phyloP scores from a whole-genome alignment of 2,797 vertebrate genomes.

The Nyctalus aviator region DNA sequence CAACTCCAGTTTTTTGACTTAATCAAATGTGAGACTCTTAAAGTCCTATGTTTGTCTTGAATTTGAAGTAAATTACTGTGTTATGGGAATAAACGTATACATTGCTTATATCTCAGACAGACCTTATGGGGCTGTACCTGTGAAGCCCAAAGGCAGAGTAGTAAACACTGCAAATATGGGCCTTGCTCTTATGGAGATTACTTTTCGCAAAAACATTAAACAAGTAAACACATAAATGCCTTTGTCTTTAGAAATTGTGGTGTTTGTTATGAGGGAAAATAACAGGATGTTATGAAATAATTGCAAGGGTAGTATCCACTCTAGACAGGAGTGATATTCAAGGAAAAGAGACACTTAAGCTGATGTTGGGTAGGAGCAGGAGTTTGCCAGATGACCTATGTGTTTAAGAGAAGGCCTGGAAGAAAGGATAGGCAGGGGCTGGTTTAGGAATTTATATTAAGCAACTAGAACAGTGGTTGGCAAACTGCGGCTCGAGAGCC shows the following conservation, averaged over 20 bases:
- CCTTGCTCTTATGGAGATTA: neutral
- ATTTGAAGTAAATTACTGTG: neutral
- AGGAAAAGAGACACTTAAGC: neutral
- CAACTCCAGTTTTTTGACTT: neutral
- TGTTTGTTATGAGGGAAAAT: neutral
- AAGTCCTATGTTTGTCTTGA: neutral
- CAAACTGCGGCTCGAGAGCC: no score
- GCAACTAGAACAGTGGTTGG: no score
- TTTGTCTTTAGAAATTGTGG: neutral
- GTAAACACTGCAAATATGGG: neutral
- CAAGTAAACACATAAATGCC: neutral
- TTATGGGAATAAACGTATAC: neutral
- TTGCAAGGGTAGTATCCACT: neutral
- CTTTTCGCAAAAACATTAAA: constrained; percentile 30
- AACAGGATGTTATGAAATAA: constrained; percentile 18
- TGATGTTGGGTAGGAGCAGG: neutral
- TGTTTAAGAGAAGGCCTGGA: neutral
- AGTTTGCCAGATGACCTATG: neutral
- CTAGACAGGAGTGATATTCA: neutral
- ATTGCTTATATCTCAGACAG: neutral
- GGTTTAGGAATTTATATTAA: no score
- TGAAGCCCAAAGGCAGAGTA: neutral
- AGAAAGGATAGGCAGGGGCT: neutral
- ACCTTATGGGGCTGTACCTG: neutral
- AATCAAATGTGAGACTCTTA: neutral